A percentile compares a stretch with the other conserved stretches of the same genome.
Conservation (phyloP, 2,113 vertebrate genomes). For the Alectura lathami region DNA sequence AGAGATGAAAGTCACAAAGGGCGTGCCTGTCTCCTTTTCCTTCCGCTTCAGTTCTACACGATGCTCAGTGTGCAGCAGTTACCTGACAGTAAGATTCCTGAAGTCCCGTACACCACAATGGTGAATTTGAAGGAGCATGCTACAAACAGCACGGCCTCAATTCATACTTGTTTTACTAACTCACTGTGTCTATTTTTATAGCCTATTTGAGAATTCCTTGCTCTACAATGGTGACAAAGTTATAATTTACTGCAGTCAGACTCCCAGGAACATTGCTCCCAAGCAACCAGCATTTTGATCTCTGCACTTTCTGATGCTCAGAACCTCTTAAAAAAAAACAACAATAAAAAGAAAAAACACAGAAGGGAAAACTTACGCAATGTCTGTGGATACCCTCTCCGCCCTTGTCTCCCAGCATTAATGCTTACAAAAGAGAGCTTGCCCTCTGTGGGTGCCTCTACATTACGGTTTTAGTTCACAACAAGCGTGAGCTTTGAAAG, state of each 20-base stretch:
- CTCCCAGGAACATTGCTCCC: constrained; percentile 1
- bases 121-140: constrained; percentile 7
- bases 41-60: constrained; percentile 8
- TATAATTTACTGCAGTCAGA: constrained; percentile 10
- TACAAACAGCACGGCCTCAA: constrained; percentile 22
- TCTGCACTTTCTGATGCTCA: background rate
- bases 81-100: constrained; percentile 21
- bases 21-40: constrained; percentile 21
- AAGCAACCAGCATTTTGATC: constrained; percentile 38
- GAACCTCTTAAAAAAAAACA: background rate
- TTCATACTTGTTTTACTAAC: constrained; percentile 50
- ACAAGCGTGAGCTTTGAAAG: background rate
- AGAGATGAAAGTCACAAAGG: constrained; percentile 18
- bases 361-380: background rate
- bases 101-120: constrained; percentile 4
- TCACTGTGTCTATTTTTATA: constrained; percentile 34
- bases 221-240: constrained; percentile 32
- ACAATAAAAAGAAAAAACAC: background rate
- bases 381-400: background rate
- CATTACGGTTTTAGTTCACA: background rate
- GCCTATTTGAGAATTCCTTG: constrained; percentile 38
- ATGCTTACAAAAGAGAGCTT: background rate
- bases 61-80: background rate
- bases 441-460: background rate
- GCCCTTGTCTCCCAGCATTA: background rate